Evolutionary conservation across 2,888 invertebrate genomes (phyloP).

Genomic region (Rutpela maculata): DNA sequence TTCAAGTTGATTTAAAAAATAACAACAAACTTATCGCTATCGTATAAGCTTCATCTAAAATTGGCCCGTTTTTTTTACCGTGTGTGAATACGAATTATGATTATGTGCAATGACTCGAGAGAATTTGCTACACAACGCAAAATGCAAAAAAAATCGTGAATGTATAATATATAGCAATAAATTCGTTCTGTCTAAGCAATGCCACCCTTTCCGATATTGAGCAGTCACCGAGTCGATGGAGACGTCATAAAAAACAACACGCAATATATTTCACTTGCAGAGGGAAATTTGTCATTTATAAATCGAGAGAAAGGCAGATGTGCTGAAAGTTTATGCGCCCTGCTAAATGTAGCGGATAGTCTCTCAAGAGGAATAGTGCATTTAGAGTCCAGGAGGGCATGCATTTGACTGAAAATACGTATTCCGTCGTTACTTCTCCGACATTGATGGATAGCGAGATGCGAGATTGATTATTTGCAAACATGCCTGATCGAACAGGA

Average conservation of each 20-base stretch:
- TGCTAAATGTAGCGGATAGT: constrained; percentile 15
- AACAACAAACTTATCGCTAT: no score
- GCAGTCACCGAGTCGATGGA: no score
- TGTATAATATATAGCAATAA: no score
- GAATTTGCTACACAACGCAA: no score
- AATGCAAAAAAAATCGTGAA: no score
- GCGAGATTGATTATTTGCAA: constrained; percentile 55
- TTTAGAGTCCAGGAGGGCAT: not conserved
- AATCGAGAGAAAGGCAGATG: not conserved
- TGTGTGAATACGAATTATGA: no score
- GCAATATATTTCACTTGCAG: constrained; percentile 12
- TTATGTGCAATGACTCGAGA: no score
- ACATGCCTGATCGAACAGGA: constrained; percentile 37
- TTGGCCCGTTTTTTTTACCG: no score
- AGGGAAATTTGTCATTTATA: constrained; percentile 24
- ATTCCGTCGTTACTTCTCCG: constrained; percentile 26
- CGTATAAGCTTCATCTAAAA: no score
- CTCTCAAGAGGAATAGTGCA: constrained; percentile 27
- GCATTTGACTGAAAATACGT: constrained; percentile 13
- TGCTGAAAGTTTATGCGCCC: not conserved
- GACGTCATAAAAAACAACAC: not conserved
- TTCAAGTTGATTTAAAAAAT: no score
- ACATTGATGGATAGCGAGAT: constrained; percentile 50
- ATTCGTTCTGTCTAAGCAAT: no score
- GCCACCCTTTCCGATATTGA: no score